These are phyloP conservation scores for Morone saxatilis DNA, from an alignment of 2,113 vertebrate genomes.

Conservation along the genomic window DNA sequence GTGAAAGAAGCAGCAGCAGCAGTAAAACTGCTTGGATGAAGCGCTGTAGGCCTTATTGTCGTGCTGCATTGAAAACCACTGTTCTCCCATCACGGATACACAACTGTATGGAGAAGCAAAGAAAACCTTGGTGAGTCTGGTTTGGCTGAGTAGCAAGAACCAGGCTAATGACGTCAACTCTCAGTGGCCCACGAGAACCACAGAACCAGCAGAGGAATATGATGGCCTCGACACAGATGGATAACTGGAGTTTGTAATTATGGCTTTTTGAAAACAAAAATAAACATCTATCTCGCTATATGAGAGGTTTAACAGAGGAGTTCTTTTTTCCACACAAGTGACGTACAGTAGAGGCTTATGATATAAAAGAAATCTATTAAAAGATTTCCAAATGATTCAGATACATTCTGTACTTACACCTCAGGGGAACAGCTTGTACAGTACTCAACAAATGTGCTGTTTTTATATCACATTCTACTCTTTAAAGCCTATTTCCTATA, in stretches of 20 bases:
- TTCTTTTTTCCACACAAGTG: neutral
- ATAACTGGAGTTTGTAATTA: constrained; percentile 65
- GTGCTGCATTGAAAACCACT: neutral
- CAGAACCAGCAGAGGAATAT: constrained; percentile 41
- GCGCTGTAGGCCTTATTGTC: neutral
- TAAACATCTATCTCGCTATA: constrained; percentile 20
- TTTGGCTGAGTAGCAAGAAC: constrained; percentile 15
- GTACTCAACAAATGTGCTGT: neutral
- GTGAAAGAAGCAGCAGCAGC: neutral
- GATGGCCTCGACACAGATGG: constrained; percentile 44
- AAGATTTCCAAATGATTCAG: constrained; percentile 12
- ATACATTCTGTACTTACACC: neutral
- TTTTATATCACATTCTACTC: no score
- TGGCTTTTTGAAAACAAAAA: constrained; percentile 61
- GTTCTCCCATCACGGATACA: neutral
- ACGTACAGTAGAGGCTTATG: neutral
- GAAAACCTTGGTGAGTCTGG: neutral
- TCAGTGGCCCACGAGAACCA: constrained; percentile 33
- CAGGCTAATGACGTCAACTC: constrained; percentile 28
- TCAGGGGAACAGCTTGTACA: constrained; percentile 3
- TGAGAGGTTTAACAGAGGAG: constrained; percentile 19
- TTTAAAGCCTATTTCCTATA: neutral
- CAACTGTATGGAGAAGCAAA: neutral
- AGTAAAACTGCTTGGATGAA: neutral
- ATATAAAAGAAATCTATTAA: neutral